Base-by-base conservation (phyloP, 2,113 vertebrate species). In the Xiphophorus maculatus region DNA sequence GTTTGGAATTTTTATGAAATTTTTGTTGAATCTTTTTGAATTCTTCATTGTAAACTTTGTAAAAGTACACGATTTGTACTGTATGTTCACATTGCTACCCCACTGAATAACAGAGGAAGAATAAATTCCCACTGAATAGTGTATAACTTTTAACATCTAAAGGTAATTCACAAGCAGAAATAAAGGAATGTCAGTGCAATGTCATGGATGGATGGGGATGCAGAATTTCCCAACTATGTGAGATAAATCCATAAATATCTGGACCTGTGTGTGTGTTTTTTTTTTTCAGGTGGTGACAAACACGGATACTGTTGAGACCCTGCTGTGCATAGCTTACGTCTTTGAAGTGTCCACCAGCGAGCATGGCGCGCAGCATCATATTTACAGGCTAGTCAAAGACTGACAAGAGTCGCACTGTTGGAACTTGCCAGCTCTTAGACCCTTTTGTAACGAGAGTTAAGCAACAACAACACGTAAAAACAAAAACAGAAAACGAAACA, bases 341-440 rank as follows among this genome's bases (percentile, higher is more conserved):
- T 98, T 98, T 8, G 97, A 98, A 88, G 97, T 98, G 84, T 98
- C 96, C 28, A 95, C 96, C 65, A 98, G 97, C 9, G 97, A 98
- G 85, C 97, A 97, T 0, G 97, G 97, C 8, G 96, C 97, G 11
- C 97, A 98, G 80, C 96, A 98, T 91, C 97, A 98, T 78, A 97
- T 98, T 93, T 98, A 98, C 93, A 95, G 96, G 87, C 96, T 98
- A 54, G 96, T 98, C 92, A 98, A 97, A 91, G 97, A 98, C 93
- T 98, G 96, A 96, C 87, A 93, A 42, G 81, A n/a, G 42, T 42
- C 37, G 61, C 66, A 51, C 81, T 68, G 76, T 69, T 65, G 74
- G 79, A 84, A 74, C 87, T 81, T 73, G 66, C 64, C 85, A 72
- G 62, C 77, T 83, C 66, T 75, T 71, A 81, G 80, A 71, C 84